phyloP scores from a whole-genome alignment of 2,888 invertebrate species.

The Polyommatus icarus region DNA sequence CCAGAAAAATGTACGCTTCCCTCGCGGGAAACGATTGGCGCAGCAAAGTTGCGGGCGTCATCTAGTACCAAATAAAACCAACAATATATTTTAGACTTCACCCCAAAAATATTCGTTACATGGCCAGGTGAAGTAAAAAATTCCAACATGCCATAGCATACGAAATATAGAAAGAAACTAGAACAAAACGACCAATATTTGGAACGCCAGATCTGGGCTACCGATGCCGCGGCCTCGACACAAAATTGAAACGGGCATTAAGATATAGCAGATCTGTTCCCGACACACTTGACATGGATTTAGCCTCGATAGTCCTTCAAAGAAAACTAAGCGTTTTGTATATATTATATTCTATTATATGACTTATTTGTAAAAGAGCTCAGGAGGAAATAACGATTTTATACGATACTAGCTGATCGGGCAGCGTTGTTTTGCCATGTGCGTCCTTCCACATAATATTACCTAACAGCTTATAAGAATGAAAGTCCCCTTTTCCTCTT shows the following conservation, averaged over 20 bases:
- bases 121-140: constrained; percentile 2
- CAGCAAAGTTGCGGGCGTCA: no score
- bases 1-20: no score
- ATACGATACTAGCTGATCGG: background rate
- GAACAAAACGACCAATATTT: constrained; percentile 9
- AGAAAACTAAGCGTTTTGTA: background rate
- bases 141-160: background rate
- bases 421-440: no score
- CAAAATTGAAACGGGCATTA: constrained; percentile 5
- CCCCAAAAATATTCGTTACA: background rate
- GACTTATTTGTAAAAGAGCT: background rate
- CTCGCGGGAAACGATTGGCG: no score
- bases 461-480: no score
- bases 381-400: background rate
- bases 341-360: background rate
- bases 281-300: constrained; percentile 11
- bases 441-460: no score
- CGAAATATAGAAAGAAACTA: constrained; percentile 2
- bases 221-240: constrained; percentile 21
- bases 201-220: constrained; percentile 24
- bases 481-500: no score
- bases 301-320: constrained; percentile 11
- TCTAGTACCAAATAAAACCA: background rate
- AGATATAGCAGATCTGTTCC: constrained; percentile 17
- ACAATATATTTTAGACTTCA: background rate